Conservation (phyloP, 2,797 vertebrate species). For the Alcedo quadribrachys region DNA sequence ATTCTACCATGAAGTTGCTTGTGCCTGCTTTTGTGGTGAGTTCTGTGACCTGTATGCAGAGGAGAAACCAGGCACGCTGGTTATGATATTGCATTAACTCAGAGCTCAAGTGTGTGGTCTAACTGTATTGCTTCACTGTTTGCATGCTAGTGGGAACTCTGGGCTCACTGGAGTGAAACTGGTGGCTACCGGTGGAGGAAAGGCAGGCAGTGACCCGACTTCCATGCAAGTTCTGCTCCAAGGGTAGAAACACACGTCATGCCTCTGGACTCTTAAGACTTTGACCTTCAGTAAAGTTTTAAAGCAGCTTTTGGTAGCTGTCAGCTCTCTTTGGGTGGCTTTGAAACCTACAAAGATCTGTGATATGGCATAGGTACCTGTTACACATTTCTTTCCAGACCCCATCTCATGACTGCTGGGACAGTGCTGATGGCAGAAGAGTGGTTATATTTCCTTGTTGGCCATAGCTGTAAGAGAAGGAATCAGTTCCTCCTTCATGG, state of each 20-base stretch:
- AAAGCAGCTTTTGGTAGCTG: neutral
- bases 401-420: neutral
- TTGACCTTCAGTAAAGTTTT: neutral
- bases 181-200: neutral
- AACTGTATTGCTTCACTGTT: neutral
- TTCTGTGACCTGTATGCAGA: neutral
- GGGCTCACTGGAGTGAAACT: neutral
- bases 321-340: neutral
- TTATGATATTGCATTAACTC: neutral
- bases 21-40: neutral
- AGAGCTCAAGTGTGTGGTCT: neutral
- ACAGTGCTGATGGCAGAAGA: neutral
- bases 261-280: neutral
- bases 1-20: neutral
- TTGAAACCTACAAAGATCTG: neutral
- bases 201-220: neutral
- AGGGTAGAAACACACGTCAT: rapidly evolving
- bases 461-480: neutral
- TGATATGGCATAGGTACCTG: neutral
- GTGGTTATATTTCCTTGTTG: neutral
- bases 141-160: neutral
- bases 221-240: neutral
- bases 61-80: neutral
- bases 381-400: neutral
- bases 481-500: neutral